Percentiles rank a stretch among this genome's conserved stretches.
phyloP scores from a whole-genome alignment of 2,797 vertebrate species.

The Sphenopsis melanotis region DNA sequence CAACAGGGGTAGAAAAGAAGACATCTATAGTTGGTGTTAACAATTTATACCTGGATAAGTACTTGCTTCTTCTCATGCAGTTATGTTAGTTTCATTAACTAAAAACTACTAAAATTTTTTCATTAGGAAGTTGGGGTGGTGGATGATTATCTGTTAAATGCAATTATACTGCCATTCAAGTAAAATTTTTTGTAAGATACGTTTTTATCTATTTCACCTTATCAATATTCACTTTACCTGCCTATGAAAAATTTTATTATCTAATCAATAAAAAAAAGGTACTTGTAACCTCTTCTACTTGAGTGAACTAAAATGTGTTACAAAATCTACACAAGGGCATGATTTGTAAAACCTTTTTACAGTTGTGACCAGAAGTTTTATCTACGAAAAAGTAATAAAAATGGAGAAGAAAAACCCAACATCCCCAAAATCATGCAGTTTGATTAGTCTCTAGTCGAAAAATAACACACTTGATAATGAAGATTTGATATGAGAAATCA shows the following conservation, averaged over 20 bases:
- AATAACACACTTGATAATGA: not conserved
- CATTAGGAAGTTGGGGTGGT: not conserved
- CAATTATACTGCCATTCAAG: not conserved
- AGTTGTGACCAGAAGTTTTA: not conserved
- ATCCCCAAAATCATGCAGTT: not conserved
- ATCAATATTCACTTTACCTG: not conserved
- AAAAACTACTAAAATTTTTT: constrained; percentile 1
- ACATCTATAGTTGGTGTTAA: constrained; percentile 34
- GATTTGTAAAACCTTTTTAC: not conserved
- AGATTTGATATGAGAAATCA: not conserved
- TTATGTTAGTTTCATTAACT: constrained; percentile 58
- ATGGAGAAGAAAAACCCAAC: not conserved
- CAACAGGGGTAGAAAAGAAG: constrained; percentile 26
- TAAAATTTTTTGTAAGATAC: not conserved
- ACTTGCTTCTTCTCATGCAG: constrained; percentile 41
- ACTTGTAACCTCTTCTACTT: not conserved
- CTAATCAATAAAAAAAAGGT: not conserved
- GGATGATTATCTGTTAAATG: constrained; percentile 18
- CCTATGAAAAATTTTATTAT: constrained; percentile 5
- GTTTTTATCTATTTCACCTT: not conserved
- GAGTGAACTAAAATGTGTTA: not conserved
- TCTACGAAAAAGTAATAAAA: not conserved
- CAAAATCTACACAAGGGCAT: not conserved
- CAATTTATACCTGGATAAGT: constrained; percentile 20
- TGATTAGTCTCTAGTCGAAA: not conserved